Evolutionary conservation across 2,113 vertebrate genomes (phyloP), one percentile per base, ranked within the genome.

Genomic region (Psittacula cyanocephala): DNA sequence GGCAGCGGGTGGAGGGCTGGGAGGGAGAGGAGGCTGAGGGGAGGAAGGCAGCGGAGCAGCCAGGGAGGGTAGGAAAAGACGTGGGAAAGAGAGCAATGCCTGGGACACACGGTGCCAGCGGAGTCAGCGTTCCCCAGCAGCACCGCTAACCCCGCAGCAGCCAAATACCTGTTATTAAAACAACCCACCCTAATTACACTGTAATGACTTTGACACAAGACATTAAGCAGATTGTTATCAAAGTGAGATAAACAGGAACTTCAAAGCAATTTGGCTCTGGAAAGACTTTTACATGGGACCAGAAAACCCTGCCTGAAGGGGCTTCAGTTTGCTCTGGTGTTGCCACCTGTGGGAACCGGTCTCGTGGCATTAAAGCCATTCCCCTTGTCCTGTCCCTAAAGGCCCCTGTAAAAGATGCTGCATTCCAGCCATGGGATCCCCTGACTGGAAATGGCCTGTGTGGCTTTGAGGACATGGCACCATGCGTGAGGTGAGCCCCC

Each of bases 211-310:
- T 95, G 96, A 97, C 97, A 95, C 92, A 62, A 96, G 97, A 92
- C 96, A 89, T 96, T 88, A 96, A 97, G 94, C 96, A 95, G 97
- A 96, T 97, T 96, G 96, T 96, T 96, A 97, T 97, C 96, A 75
- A 94, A 97, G 93, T 11, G 91, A 91, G 89, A 86, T 92, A 97
- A 97, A 95, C 69, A 96, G 90, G 44, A 87, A 68, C 96, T 96
- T 97, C 91, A 96, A 91, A 96, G 97, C 68, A 44, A 79, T 90
- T 90, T 95, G 68, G 60, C 50, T 57, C 81, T 74, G 64, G 47
- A 83, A 95, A 92, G 72, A n/a, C 52, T 46, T 89, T 95, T 89
- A 22, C 76, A 74, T 24, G 52, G 2, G 1, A 18, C 79, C 43
- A 72, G 46, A 63, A 60, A 78, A 16, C 27, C 14, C 44, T 80